phyloP scores from a whole-genome alignment of 2,888 invertebrate genomes.

The Sarcophaga subvicina region DNA sequence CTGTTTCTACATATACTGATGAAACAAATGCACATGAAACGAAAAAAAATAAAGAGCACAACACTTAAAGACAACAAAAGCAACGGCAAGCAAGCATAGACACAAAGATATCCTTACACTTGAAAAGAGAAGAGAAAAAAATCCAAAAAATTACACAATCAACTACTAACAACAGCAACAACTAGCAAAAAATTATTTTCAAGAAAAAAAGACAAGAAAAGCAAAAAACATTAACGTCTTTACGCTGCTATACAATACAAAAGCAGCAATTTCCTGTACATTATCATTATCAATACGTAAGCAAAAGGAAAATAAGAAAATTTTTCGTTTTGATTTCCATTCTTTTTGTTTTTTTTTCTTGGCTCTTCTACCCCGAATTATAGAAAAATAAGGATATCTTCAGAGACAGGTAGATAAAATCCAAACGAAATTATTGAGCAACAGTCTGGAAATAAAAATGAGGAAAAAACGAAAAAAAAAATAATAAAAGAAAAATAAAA shows the following conservation, averaged over 20 bases:
- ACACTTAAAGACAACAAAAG: slow-evolving; percentile 27
- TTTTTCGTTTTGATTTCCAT: background rate
- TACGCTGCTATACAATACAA: slow-evolving; percentile 22
- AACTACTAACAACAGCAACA: background rate
- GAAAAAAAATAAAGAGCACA: background rate
- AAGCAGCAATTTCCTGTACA: slow-evolving; percentile 65
- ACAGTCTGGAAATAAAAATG: background rate
- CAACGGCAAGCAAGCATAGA: background rate
- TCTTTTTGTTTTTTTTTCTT: background rate
- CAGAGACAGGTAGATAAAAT: background rate
- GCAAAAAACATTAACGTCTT: slow-evolving; percentile 51
- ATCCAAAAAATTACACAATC: slow-evolving; percentile 2
- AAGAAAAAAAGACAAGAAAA: slow-evolving; percentile 20
- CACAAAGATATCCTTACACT: slow-evolving; percentile 3
- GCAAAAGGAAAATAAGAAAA: background rate
- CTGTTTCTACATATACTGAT: background rate
- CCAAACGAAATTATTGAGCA: slow-evolving; percentile 10
- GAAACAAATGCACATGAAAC: too few relatives aligned
- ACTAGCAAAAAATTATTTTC: background rate
- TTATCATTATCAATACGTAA: slow-evolving; percentile 57
- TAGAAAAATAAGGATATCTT: background rate
- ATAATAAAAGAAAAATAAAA: slow-evolving; percentile 5
- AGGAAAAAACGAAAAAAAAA: background rate
- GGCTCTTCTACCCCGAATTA: background rate
- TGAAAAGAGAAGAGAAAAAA: background rate